Conservation (phyloP, 2,797 vertebrate genomes). For the Pteropus rufus region DNA sequence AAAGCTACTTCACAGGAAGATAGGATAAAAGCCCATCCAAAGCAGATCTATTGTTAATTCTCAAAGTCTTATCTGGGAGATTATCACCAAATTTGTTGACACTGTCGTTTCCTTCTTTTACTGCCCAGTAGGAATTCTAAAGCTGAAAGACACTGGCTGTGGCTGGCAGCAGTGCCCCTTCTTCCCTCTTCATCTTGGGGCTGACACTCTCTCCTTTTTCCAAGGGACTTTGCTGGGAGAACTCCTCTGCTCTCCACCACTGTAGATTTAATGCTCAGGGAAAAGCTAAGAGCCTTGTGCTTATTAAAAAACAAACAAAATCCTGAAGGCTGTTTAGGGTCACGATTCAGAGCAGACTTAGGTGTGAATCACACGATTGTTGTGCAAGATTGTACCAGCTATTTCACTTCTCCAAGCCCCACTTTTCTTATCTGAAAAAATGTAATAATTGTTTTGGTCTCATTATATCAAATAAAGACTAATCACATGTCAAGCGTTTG, state of each 20-base stretch:
- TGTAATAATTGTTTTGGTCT: background rate
- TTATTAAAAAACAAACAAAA: background rate
- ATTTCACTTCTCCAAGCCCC: background rate
- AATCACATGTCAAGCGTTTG: background rate
- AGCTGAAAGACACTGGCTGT: background rate
- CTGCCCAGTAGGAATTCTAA: background rate
- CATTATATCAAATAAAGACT: background rate
- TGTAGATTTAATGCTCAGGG: background rate
- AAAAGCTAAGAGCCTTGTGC: background rate
- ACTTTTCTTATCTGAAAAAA: background rate
- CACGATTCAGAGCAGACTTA: background rate
- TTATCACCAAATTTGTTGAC: background rate
- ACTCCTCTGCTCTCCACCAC: background rate
- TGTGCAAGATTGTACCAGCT: background rate
- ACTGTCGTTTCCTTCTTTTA: background rate
- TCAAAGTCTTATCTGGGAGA: background rate
- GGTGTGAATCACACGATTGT: background rate
- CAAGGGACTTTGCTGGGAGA: background rate
- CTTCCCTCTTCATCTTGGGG: accelerated
- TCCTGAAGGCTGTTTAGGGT: background rate
- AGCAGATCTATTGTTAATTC: background rate
- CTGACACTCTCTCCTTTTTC: background rate
- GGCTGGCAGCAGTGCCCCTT: background rate
- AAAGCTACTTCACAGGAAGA: background rate
- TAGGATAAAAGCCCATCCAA: background rate